Percentiles rank a stretch among this genome's conserved stretches.
phyloP scores from a whole-genome alignment of 2,797 vertebrate genomes.

The Acanthurus leucopareius region DNA sequence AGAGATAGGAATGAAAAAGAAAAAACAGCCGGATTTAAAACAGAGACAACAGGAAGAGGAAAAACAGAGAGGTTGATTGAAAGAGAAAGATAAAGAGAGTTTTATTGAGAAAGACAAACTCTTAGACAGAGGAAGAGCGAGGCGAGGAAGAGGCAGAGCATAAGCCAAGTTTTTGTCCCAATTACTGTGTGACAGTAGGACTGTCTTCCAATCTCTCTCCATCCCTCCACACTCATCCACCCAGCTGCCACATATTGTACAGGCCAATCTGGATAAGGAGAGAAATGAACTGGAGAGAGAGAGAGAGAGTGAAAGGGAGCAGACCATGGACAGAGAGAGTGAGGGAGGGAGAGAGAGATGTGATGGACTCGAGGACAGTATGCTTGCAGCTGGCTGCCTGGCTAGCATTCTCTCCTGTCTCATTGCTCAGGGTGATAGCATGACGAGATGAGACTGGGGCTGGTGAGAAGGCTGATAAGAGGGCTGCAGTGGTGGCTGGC shows the following conservation, averaged over 20 bases:
- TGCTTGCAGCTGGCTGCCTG: conserved; percentile 74
- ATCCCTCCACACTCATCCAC: conserved; percentile 75
- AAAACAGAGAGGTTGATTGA: conserved; percentile 25
- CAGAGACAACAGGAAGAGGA: conserved; percentile 27
- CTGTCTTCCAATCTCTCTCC: conserved; percentile 78
- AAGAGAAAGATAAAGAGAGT: too few relatives aligned
- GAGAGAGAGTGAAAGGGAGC: conserved; percentile 18
- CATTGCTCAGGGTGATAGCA: conserved; percentile 82
- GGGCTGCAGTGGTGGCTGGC: conserved; percentile 70
- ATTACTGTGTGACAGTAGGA: conserved; percentile 81
- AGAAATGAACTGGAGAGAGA: conserved; percentile 69
- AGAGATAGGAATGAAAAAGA: conserved; percentile 26
- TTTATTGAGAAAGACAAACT: conserved; percentile 49
- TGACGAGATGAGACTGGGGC: conserved; percentile 79
- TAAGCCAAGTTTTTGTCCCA: conserved; percentile 81
- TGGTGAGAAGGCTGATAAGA: conserved; percentile 82
- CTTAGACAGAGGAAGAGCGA: conserved; percentile 36
- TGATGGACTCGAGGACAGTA: conserved; percentile 76
- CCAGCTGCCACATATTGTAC: conserved; percentile 79
- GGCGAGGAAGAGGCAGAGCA: conserved; percentile 54
- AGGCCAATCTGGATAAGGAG: conserved; percentile 75
- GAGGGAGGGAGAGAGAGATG: conserved; percentile 44
- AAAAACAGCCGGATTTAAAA: conserved; percentile 21
- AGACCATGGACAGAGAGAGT: conserved; percentile 15
- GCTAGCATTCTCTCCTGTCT: conserved; percentile 78